These are phyloP conservation scores for Brachyhypopomus gauderio DNA, from an alignment of 2,113 vertebrate species.

Conservation along the genomic window DNA sequence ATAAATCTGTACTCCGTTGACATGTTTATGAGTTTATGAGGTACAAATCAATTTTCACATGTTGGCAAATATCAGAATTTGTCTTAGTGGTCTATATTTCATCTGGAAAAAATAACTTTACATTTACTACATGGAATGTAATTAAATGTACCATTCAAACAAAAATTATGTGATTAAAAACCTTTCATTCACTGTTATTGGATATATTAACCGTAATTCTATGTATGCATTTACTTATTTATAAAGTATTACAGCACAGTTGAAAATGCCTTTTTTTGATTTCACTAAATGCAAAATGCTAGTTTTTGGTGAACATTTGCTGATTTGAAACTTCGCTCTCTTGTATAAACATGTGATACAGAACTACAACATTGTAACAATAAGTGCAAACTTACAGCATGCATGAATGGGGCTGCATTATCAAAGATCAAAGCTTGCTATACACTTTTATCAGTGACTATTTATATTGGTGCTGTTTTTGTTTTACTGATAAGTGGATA, in stretches of 20 bases:
- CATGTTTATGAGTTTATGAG: slow-evolving; percentile 42
- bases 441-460: slow-evolving; percentile 57
- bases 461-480: slow-evolving; percentile 61
- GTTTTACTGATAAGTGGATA: slow-evolving; percentile 62
- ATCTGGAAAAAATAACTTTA: no score
- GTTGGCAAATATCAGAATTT: background rate
- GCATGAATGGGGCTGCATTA: background rate
- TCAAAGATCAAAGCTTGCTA: slow-evolving; percentile 61
- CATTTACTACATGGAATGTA: no score
- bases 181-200: no score
- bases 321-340: background rate
- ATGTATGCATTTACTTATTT: no score
- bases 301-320: no score
- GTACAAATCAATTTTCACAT: slow-evolving; percentile 14
- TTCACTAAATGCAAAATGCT: no score
- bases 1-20: slow-evolving; percentile 34
- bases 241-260: no score
- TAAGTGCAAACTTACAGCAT: background rate
- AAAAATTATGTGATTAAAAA: no score
- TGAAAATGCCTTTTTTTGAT: no score
- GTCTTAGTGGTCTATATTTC: background rate
- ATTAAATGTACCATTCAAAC: no score
- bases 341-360: slow-evolving; percentile 12
- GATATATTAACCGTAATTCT: no score
- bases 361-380: slow-evolving; percentile 33